Percentiles rank a stretch among this genome's conserved stretches.
These are phyloP conservation scores for Strigamia maritima DNA, from an alignment of 2,888 invertebrate genomes.

Conservation along the genomic window DNA sequence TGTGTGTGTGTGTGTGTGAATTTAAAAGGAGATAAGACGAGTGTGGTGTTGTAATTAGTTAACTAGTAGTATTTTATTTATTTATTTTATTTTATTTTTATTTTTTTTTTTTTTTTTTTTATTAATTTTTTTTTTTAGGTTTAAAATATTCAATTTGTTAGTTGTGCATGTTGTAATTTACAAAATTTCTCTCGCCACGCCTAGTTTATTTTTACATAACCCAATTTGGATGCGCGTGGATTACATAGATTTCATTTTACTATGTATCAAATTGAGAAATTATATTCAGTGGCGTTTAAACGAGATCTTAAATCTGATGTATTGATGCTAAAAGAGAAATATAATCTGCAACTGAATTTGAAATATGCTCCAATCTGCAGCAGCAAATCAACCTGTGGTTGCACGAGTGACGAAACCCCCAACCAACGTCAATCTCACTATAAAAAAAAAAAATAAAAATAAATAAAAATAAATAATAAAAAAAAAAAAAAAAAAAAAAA, in stretches of 20 bases:
- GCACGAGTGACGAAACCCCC: too few relatives aligned
- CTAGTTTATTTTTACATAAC: conserved; percentile 10
- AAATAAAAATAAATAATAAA: background rate
- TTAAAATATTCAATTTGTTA: background rate
- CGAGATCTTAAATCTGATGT: background rate
- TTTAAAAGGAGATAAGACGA: conserved; percentile 15
- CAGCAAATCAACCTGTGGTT: too few relatives aligned
- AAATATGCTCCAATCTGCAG: too few relatives aligned
- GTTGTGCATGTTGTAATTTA: background rate
- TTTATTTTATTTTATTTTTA: too few relatives aligned
- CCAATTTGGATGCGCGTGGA: background rate
- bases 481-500: background rate
- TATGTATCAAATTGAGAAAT: background rate
- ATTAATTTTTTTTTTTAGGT: background rate
- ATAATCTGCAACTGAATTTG: too few relatives aligned
- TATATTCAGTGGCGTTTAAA: background rate
- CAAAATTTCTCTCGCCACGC: background rate
- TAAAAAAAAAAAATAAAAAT: too few relatives aligned
- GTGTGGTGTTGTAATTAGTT: background rate
- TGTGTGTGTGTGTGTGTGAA: background rate
- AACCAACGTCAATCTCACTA: too few relatives aligned
- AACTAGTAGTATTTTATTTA: background rate
- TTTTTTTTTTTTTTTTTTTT: background rate
- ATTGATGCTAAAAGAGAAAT: background rate
- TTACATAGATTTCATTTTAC: background rate